Conservation (phyloP, 2,113 vertebrate genomes). For the Rissa tridactyla region DNA sequence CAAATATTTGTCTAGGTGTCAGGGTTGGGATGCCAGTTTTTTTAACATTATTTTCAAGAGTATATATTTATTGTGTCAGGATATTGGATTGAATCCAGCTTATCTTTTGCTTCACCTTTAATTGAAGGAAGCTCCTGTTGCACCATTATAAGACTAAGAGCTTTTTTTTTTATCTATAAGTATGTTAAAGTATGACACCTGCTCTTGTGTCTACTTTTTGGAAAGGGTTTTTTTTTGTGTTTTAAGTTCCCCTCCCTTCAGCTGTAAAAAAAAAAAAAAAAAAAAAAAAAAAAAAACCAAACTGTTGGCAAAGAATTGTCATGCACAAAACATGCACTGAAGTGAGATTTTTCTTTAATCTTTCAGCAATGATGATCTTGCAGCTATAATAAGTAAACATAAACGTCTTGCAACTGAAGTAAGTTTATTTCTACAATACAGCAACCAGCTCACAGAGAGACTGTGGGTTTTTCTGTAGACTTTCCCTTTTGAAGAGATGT, state of each 20-base stretch:
- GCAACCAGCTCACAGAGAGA: background rate
- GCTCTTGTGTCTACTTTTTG: background rate
- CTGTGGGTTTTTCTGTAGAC: background rate
- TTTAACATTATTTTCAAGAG: background rate
- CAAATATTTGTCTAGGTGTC: background rate
- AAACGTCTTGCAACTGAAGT: background rate
- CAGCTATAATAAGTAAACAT: background rate
- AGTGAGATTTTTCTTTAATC: background rate
- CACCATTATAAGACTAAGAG: background rate
- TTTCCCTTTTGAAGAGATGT: background rate
- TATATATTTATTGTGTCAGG: background rate
- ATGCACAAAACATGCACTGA: rapidly evolving
- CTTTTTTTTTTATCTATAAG: background rate
- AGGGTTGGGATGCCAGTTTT: background rate
- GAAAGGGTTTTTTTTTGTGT: background rate
- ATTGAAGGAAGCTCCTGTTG: background rate
- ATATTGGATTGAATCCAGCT: background rate
- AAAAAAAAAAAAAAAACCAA: background rate
- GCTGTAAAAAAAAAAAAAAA: background rate
- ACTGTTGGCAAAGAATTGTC: background rate
- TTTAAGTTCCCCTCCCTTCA: background rate
- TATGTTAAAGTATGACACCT: background rate
- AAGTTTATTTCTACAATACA: background rate
- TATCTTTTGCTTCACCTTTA: background rate
- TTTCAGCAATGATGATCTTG: background rate